These are phyloP conservation scores for Chalcis sispes DNA, from an alignment of 2,888 invertebrate genomes.

Conservation along the genomic window DNA sequence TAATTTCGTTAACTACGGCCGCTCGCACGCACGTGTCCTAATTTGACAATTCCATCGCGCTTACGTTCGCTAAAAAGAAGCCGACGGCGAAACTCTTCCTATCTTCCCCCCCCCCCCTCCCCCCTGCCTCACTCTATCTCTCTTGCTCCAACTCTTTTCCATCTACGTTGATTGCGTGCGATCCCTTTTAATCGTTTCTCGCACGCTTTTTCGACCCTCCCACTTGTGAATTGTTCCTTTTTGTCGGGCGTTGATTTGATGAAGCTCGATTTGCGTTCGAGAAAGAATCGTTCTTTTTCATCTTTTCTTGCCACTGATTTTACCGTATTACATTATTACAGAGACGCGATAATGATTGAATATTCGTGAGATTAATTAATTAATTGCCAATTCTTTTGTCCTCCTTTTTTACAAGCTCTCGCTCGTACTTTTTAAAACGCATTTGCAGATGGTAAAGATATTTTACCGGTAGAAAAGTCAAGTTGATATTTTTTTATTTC, in stretches of 20 bases:
- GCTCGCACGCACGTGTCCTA: slow-evolving; percentile 38
- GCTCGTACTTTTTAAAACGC: too few relatives aligned
- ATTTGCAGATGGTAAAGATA: too few relatives aligned
- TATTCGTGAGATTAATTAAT: too few relatives aligned
- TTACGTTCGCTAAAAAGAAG: slow-evolving; percentile 49
- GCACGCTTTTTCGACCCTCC: not conserved
- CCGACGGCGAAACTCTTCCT: not conserved
- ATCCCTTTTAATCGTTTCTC: slow-evolving; percentile 36
- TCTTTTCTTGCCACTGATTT: not conserved
- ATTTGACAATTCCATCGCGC: slow-evolving; percentile 52
- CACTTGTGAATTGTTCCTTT: not conserved
- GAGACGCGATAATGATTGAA: too few relatives aligned
- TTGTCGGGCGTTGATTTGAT: slow-evolving; percentile 4
- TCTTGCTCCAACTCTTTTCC: not conserved
- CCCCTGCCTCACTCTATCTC: not conserved
- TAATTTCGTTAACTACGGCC: slow-evolving; percentile 53
- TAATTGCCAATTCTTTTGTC: too few relatives aligned
- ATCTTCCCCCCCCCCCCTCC: too few relatives aligned
- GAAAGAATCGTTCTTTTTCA: not conserved
- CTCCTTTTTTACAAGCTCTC: too few relatives aligned
- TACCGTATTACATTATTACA: too few relatives aligned
- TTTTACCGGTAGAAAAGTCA: too few relatives aligned
- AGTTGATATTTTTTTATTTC: too few relatives aligned
- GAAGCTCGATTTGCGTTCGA: slow-evolving; percentile 15
- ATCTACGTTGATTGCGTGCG: slow-evolving; percentile 27